phyloP scores from a whole-genome alignment of 37 sponge, comb jelly and placozoan genomes.

The Hexactinellida sp. region DNA sequence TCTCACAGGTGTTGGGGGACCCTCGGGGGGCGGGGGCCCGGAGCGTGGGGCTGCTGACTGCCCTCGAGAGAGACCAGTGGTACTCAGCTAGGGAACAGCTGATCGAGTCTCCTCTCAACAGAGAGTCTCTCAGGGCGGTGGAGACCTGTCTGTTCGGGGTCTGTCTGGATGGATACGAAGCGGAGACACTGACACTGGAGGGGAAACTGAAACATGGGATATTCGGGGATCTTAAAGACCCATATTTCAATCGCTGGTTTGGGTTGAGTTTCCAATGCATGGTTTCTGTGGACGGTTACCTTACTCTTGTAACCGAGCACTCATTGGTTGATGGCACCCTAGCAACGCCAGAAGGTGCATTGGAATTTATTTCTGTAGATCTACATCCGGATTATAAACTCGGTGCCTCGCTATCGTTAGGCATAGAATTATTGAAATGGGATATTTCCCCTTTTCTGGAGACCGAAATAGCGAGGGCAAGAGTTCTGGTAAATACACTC shows the following conservation, averaged over 20 bases:
- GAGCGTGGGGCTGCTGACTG: neutral
- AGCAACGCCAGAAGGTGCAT: neutral
- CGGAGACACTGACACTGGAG: neutral
- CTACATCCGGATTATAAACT: neutral
- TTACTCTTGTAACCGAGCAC: neutral
- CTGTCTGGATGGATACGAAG: neutral
- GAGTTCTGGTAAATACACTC: neutral
- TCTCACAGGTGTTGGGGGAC: neutral
- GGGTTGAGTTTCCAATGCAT: neutral
- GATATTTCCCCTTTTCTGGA: neutral
- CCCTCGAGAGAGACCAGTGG: neutral
- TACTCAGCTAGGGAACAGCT: neutral
- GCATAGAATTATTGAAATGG: neutral
- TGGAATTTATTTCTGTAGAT: neutral
- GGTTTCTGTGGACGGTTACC: neutral
- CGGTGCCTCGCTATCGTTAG: neutral
- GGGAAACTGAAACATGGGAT: neutral
- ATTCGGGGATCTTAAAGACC: neutral
- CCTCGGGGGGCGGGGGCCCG: neutral
- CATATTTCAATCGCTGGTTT: neutral
- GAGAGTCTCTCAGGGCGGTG: neutral
- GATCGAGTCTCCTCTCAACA: neutral
- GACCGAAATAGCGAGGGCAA: neutral
- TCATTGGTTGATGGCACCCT: neutral
- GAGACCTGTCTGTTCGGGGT: neutral